Percentiles rank a stretch among this genome's conserved stretches.
phyloP scores from a whole-genome alignment of 2,888 invertebrate species.

The Pocota personata region DNA sequence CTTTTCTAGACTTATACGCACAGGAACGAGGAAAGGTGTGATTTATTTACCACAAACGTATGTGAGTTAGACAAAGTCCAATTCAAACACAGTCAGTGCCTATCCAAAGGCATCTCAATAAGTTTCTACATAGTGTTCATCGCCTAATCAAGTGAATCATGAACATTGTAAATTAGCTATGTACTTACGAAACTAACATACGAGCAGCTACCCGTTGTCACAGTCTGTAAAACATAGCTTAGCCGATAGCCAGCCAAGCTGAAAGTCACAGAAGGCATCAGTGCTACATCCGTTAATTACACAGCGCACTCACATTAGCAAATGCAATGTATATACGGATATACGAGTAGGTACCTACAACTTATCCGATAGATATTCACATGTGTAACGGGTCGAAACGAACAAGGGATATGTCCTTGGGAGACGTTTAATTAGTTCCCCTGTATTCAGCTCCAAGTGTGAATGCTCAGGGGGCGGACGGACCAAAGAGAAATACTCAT shows the following conservation, averaged over 20 bases:
- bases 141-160: conserved; percentile 57
- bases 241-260: conserved; percentile 38
- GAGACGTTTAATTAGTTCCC: conserved; percentile 58
- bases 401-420: conserved; percentile 47
- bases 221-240: conserved; percentile 37
- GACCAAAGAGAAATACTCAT: conserved; percentile 29
- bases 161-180: conserved; percentile 38
- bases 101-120: conserved; percentile 43
- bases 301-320: conserved; percentile 10
- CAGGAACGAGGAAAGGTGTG: conserved; percentile 1
- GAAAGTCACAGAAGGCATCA: conserved; percentile 10
- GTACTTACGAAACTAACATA: not conserved
- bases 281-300: not conserved
- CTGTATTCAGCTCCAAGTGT: conserved; percentile 38
- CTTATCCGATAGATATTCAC: not conserved
- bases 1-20: conserved; percentile 4
- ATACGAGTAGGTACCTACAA: not conserved
- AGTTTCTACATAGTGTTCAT: conserved; percentile 29
- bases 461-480: conserved; percentile 13
- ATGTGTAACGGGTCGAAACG: conserved; percentile 18
- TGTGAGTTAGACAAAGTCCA: not conserved
- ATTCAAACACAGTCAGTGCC: conserved; percentile 38
- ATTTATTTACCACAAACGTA: conserved; percentile 48
- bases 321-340: conserved; percentile 13
- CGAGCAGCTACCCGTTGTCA: conserved; percentile 29